A percentile compares a stretch with the other conserved stretches of the same genome.
Conservation (phyloP, 2,888 invertebrate species). For the Pristionchus arcanus region DNA sequence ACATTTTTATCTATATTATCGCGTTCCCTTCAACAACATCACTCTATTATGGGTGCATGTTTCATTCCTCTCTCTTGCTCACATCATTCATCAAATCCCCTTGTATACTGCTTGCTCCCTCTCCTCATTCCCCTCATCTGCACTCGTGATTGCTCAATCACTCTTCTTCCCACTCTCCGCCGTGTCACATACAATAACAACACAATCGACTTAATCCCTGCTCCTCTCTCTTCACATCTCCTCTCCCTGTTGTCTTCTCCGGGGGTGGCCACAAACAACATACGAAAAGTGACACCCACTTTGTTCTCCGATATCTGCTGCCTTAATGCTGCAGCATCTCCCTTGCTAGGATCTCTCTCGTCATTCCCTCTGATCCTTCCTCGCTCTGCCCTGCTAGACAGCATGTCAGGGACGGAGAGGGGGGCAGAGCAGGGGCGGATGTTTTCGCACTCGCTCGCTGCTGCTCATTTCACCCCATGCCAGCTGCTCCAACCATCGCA, state of each 20-base stretch:
- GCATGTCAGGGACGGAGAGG: background rate
- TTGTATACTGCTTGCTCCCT: constrained; percentile 4
- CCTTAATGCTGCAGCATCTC: background rate
- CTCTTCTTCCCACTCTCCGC: background rate
- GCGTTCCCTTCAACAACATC: background rate
- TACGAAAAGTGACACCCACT: background rate
- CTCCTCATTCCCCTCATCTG: background rate
- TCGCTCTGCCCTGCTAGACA: background rate
- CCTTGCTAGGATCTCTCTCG: background rate
- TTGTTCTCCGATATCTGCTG: background rate
- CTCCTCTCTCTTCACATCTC: background rate
- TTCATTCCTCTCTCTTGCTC: background rate
- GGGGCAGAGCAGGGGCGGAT: background rate
- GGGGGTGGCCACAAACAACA: constrained; percentile 1
- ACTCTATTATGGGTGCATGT: background rate
- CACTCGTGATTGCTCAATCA: constrained; percentile 18
- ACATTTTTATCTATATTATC: background rate
- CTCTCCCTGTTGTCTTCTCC: background rate
- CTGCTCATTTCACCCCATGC: background rate
- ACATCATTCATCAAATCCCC: constrained; percentile 3
- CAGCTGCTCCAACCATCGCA: constrained; percentile 25
- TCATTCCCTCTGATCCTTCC: background rate
- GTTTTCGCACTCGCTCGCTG: constrained; percentile 20
- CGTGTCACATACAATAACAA: background rate
- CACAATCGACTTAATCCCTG: background rate